Evolutionary conservation across 2,113 vertebrate genomes (phyloP), one percentile per base, ranked within the genome.

Genomic region (Alligator mississippiensis): DNA sequence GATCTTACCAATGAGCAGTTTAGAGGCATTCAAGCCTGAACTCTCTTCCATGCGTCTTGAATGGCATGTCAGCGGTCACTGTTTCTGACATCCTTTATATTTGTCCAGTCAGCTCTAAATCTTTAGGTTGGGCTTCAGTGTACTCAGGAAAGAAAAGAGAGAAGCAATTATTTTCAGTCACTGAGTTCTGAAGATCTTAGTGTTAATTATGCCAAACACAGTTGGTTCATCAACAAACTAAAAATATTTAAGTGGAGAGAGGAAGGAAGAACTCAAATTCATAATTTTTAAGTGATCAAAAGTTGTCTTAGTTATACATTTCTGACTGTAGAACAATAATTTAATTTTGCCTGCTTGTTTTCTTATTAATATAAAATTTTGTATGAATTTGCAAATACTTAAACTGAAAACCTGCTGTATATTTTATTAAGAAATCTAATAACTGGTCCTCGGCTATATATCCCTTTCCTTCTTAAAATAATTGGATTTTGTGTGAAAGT

Each of bases 131-230:
- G 95, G 98, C 95, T 98, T 97, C 97, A 96, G 98, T 96, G 55
- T 98, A 95, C 97, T 98, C 98, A 97, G 98, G 98, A 98, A 98
- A 98, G 98, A 98, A 98, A 98, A 98, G 97, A 98, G 98, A 98
- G 98, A 98, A 98, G 98, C 98, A 98, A 99, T 99, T 99, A 99
- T 98, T 98, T 98, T 98, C 98, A 99, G 98, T 99, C 98, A 99
- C 97, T 98, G 98, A 98, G 97, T 98, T 98, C 98, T 98, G 98
- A 98, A 98, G 98, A 98, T 98, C 98, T 98, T 98, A 97, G 98
- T 96, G 98, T 98, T 99, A 98, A 98, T 99, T 98, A 98, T 98
- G 96, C 98, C 97, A 98, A 98, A 99, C 98, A 98, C 92, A 96
- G 97, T 93, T 97, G 97, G 94, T 98, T 98, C 97, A 96, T 98